Evolutionary conservation across 2,797 vertebrate genomes (phyloP).

Genomic region (Euphonia xanthogaster): DNA sequence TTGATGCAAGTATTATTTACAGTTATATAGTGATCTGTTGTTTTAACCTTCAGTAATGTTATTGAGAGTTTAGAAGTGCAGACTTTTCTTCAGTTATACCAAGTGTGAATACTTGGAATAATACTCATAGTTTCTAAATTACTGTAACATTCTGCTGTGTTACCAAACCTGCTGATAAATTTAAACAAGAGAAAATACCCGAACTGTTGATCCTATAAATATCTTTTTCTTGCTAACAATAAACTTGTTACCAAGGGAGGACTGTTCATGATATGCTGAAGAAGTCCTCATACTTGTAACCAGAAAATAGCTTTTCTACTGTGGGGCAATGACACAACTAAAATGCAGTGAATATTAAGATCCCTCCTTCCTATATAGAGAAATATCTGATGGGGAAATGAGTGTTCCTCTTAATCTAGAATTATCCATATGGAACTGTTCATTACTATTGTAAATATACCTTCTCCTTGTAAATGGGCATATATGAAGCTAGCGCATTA

Average conservation of each 20-base stretch:
- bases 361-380: neutral
- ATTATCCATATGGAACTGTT: neutral
- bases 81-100: neutral
- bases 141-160: neutral
- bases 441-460: neutral
- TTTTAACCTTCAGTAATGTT: neutral
- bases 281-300: neutral
- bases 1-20: neutral
- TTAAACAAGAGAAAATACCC: neutral
- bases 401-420: neutral
- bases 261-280: neutral
- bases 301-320: neutral
- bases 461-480: neutral
- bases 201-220: neutral
- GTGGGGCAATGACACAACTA: neutral
- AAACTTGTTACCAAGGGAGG: neutral
- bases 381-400: neutral
- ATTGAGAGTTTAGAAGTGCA: neutral
- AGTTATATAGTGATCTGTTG: neutral
- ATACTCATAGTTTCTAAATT: neutral
- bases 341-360: neutral
- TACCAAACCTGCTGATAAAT: neutral
- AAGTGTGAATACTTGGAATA: neutral
- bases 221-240: neutral
- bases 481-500: neutral